Evolutionary conservation across 2,797 vertebrate species (phyloP), one percentile per base, ranked within the genome.

Genomic region (Falco rusticolus): DNA sequence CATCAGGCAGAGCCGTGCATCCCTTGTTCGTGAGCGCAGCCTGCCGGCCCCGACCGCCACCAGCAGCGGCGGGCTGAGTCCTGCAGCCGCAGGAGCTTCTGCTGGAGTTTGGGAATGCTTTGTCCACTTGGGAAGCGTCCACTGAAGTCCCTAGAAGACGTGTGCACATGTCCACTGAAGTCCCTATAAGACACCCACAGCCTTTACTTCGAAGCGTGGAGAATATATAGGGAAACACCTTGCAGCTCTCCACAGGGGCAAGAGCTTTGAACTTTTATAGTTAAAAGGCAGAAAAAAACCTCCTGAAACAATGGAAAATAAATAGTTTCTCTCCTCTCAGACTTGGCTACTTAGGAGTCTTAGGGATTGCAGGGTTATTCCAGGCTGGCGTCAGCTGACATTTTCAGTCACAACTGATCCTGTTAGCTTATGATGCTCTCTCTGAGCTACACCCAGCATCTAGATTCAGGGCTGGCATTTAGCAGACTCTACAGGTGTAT

Each of bases 21-120:
- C 96, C 11, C 71, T 96, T 56, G 93, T 86, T 72, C 76, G 2
- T 34, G 94, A 97, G 97, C 97, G 92, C 97, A 96, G 41, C 97
- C 97, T 97, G 95, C 93, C 14, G 97, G 97, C 85, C 71, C 59
- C 43, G 1, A 9, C 6, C 0, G 48, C 86, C 68, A 81, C 37
- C 47, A 51, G 87, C 94, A 95, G 64, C 48, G 0, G 15, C 4
- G 9, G 33, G 17, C 66, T 2, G 0, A 14, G 1, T 13, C 28
- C 87, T 11, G 4, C 68, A 19, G 7, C 14, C 64, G 0, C 28
- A 4, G 3, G 5, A 16, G 29, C 20, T 7, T 2, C 50, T 3
- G 43, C 11, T 3, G 5, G 47, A 57, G 37, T 19, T 41, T 18
- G 77, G 41, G 31, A 45, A 19, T 0, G 19, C 45, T 79, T 28